Conservation (phyloP, 2,113 vertebrate species). For the Xiphophorus maculatus region DNA sequence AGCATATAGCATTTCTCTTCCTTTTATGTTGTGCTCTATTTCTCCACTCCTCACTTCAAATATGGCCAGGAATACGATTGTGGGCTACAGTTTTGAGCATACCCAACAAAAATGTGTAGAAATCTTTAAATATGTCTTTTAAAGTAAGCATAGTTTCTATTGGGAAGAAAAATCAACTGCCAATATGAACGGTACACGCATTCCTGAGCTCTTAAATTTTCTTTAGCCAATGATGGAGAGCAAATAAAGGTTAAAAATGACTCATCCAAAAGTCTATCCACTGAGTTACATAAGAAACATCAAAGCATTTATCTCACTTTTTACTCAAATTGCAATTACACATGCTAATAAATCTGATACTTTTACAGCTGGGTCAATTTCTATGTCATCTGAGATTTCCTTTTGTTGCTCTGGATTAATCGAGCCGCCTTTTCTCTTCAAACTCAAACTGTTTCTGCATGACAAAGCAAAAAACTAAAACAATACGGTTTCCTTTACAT, state of each 20-base stretch:
- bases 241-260: not conserved
- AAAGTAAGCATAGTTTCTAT: no score
- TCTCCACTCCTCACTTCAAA: no score
- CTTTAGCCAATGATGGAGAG: no score
- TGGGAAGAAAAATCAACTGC: no score
- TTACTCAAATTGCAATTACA: not conserved
- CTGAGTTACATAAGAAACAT: not conserved
- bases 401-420: not conserved
- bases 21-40: no score
- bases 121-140: no score
- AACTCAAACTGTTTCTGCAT: not conserved
- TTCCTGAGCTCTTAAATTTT: no score
- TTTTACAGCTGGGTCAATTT: slow-evolving; percentile 37
- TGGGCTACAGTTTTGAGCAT: no score
- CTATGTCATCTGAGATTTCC: slow-evolving; percentile 21
- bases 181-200: no score
- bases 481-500: not conserved
- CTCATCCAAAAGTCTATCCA: not conserved
- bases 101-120: no score
- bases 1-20: no score
- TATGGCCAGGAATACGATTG: no score
- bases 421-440: not conserved
- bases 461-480: not conserved
- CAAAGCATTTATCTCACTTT: not conserved
- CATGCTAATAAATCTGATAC: slow-evolving; percentile 11